Conservation (phyloP, 2,888 invertebrate species). For the Deroplatys truncata region DNA sequence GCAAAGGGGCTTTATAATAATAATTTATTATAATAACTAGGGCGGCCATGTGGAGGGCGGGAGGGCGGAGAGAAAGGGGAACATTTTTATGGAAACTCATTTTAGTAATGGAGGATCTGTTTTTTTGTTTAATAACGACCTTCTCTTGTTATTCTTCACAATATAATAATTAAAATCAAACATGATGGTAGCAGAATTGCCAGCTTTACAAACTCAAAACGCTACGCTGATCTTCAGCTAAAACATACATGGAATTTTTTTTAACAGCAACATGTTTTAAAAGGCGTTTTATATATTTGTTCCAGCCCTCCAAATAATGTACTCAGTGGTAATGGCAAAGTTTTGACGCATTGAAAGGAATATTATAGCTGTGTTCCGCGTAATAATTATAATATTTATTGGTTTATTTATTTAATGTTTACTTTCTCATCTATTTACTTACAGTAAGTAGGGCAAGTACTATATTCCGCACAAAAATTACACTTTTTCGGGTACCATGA, state of each 20-base stretch:
- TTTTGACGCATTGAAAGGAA: no score
- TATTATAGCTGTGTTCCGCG: no score
- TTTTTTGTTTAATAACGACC: slow-evolving; percentile 2
- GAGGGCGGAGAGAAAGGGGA: background rate
- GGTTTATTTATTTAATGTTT: no score
- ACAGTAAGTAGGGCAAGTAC: no score
- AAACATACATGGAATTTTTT: background rate
- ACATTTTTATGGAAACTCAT: slow-evolving; percentile 7
- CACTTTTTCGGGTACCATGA: no score
- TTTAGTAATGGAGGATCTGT: slow-evolving; percentile 1
- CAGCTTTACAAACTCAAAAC: background rate
- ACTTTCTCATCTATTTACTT: no score
- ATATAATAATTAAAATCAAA: background rate
- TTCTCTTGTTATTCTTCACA: background rate
- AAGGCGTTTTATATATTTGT: background rate
- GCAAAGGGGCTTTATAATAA: slow-evolving; percentile 2
- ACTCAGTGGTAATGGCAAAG: no score
- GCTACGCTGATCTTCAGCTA: background rate
- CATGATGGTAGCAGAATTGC: background rate
- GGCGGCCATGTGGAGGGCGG: background rate
- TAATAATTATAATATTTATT: no score
- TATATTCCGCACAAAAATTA: no score
- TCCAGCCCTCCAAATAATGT: no score
- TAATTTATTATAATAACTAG: slow-evolving; percentile 8
- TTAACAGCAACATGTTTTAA: background rate